Base-by-base conservation (phyloP, 2,113 vertebrate genomes). In the Syrrhaptes paradoxus region DNA sequence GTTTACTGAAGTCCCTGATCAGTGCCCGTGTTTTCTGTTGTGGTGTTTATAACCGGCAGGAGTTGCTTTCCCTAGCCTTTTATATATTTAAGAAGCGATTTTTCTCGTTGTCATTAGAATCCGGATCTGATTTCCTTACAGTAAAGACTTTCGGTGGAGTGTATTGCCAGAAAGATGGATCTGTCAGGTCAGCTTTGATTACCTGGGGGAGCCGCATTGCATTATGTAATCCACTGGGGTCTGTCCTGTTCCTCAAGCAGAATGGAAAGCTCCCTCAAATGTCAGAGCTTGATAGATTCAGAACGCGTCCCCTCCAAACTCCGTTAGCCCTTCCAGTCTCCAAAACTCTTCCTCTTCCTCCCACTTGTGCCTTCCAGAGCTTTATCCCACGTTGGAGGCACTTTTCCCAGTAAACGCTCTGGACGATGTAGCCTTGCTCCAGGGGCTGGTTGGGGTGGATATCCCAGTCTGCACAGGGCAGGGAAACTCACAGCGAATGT, bases 161-260 rank as follows among this genome's bases (percentile, higher is more conserved):
- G 82, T 67, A 65, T 38, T 1, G 19, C 73, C 74, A 63, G 95
- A 32, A 85, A 94, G 94, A 93, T 86, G 91, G 72, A 93, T 75
- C 80, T 85, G 65, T 90, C 68, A 89, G 88, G 90, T 93, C 96
- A 92, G 11, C 76, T 90, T 79, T 87, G 94, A 86, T 94, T 90
- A 79, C 78, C 41, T 6, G 43, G 58, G 89, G 86, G 77, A 90
- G 90, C 43, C 54, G 13, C 31, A 57, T 92, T 91, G 83, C 77
- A 72, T 90, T 84, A 32, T 49, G 34, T 70, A 67, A 89, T 70
- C 95, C 91, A 89, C 62, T 71, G 79, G 80, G 86, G 62, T 26
- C 80, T 78, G 81, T 65, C 51, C 77, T 77, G 24, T 57, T 90
- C 89, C 77, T 73, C 70, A 91, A 92, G 84, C 86, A 79, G 86